Conservation (phyloP, 1,140 invertebrate genomes). For the Odontomachus brunneus region DNA sequence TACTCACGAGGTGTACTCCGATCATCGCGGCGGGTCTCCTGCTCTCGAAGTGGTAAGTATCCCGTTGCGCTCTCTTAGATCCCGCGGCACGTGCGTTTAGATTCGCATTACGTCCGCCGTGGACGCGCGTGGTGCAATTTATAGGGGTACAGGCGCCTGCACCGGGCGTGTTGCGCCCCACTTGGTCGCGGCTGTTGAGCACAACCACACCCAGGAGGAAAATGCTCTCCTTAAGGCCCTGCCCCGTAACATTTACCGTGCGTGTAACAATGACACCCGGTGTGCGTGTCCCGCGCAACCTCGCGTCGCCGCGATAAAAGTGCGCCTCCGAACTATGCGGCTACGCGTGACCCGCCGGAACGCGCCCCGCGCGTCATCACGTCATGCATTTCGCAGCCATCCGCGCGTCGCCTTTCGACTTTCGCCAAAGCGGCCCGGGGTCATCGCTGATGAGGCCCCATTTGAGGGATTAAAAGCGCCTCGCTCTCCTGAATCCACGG, state of each 20-base stretch:
- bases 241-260: constrained; percentile 78
- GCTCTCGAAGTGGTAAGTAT: constrained; percentile 31
- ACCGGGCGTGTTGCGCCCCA: constrained; percentile 76
- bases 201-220: constrained; percentile 75
- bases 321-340: constrained; percentile 43
- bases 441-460: background rate
- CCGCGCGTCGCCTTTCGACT: background rate
- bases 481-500: background rate
- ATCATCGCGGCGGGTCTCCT: constrained; percentile 69
- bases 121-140: constrained; percentile 81
- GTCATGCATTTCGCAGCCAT: constrained; percentile 31
- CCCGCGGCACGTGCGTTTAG: constrained; percentile 52
- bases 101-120: constrained; percentile 75
- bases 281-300: constrained; percentile 59
- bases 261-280: constrained; percentile 65
- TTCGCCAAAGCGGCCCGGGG: background rate
- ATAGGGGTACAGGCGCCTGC: constrained; percentile 79
- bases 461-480: too few species aligned
- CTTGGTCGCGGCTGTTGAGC: constrained; percentile 74
- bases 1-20: constrained; percentile 73
- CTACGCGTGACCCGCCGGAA: constrained; percentile 8
- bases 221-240: constrained; percentile 74
- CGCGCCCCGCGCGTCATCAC: constrained; percentile 52
- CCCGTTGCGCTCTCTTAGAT: constrained; percentile 18
- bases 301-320: constrained; percentile 65